A percentile compares a stretch with the other conserved stretches of the same genome.
Conservation (phyloP, 1,140 invertebrate species). For the Pogonomyrmex californicus region DNA sequence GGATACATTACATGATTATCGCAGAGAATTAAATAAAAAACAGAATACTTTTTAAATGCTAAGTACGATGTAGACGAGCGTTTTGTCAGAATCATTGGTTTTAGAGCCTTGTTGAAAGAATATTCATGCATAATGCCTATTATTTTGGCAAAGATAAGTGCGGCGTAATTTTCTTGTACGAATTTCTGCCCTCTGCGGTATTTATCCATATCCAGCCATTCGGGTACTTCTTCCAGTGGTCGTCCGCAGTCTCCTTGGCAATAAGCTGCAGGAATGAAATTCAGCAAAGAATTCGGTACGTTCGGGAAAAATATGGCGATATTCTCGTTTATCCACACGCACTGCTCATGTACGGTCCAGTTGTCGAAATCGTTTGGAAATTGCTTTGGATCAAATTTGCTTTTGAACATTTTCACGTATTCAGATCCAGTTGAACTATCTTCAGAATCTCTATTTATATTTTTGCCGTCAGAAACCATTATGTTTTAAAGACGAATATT, state of each 20-base stretch:
- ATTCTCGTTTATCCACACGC: background rate
- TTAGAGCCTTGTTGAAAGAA: constrained; percentile 89
- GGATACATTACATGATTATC: too few species aligned
- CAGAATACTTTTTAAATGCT: constrained; percentile 91
- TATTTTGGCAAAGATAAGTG: constrained; percentile 88
- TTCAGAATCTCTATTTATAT: background rate
- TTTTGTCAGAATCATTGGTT: constrained; percentile 89
- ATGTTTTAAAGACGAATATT: background rate
- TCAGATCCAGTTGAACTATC: background rate
- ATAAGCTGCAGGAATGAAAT: background rate
- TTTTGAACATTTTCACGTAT: background rate
- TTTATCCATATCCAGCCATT: constrained; percentile 81
- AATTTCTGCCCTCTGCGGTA: constrained; percentile 90
- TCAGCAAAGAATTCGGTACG: background rate
- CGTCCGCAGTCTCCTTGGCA: constrained; percentile 16
- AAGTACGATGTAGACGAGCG: constrained; percentile 89
- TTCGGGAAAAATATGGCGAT: background rate
- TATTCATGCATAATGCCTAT: constrained; percentile 89
- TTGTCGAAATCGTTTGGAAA: background rate
- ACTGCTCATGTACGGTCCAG: background rate
- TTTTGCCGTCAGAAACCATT: background rate
- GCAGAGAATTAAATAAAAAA: background rate
- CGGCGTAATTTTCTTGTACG: constrained; percentile 88
- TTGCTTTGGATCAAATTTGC: background rate
- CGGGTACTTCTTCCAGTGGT: constrained; percentile 62